Percentiles rank a stretch among this genome's conserved stretches.
Evolutionary conservation across 2,797 vertebrate genomes (phyloP).

Genomic region (Pipistrellus pygmaeus): DNA sequence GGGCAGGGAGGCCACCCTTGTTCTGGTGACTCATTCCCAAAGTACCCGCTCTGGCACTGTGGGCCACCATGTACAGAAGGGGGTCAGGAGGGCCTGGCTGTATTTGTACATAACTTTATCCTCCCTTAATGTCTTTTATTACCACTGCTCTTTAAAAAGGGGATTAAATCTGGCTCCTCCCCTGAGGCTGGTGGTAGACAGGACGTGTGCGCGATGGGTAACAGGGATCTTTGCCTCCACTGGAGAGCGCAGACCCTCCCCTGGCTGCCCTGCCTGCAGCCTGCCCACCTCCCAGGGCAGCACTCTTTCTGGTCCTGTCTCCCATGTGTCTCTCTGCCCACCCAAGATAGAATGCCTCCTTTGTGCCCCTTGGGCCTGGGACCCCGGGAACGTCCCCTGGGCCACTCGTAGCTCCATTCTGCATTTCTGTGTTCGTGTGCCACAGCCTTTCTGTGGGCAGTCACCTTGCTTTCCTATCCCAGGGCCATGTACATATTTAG

Average conservation of each 20-base stretch:
- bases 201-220: not conserved
- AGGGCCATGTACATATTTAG: not conserved
- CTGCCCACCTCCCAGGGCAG: not conserved
- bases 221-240: not conserved
- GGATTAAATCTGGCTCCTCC: constrained; percentile 71
- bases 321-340: not conserved
- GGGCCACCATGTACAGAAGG: constrained; percentile 69
- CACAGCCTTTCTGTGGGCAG: not conserved
- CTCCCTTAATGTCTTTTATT: constrained; percentile 45
- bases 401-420: not conserved
- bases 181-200: not conserved
- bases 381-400: no score
- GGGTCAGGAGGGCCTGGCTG: constrained; percentile 63
- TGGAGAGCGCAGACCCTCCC: not conserved
- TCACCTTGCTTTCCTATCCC: not conserved
- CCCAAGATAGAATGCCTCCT: not conserved
- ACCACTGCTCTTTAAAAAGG: constrained; percentile 72
- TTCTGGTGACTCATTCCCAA: constrained; percentile 71
- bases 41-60: constrained; percentile 26
- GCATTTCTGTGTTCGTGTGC: not conserved
- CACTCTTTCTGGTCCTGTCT: not conserved
- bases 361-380: not conserved
- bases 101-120: constrained; percentile 45
- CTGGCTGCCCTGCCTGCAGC: not conserved
- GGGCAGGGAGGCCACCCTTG: constrained; percentile 55